Evolutionary conservation across 2,888 invertebrate species (phyloP).

Genomic region (Cosmia trapezina): DNA sequence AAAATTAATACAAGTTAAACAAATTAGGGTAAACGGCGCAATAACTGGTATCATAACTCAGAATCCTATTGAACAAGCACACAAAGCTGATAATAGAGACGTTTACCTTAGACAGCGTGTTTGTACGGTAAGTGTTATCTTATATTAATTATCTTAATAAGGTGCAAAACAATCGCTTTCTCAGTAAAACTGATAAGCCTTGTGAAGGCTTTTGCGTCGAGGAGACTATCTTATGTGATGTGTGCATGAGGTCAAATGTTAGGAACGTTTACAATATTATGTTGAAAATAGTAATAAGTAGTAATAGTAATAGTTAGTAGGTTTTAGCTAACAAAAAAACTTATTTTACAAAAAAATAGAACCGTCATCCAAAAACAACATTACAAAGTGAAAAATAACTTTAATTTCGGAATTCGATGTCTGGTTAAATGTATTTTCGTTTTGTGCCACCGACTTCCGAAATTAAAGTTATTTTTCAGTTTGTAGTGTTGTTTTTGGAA

Average conservation of each 20-base stretch:
- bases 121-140: conserved; percentile 46
- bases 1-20: conserved; percentile 58
- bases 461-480: too few species aligned
- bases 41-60: conserved; percentile 56
- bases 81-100: conserved; percentile 53
- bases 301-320: too few species aligned
- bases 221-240: conserved; percentile 16
- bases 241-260: conserved; percentile 32
- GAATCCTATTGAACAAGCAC: conserved; percentile 26
- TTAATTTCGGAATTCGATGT: too few species aligned
- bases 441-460: too few species aligned
- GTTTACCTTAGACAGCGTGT: conserved; percentile 48
- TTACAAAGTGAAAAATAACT: too few species aligned
- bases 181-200: conserved; percentile 45
- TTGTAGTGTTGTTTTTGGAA: too few species aligned
- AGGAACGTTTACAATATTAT: conserved; percentile 11
- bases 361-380: too few species aligned
- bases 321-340: background rate
- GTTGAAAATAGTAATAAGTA: conserved; percentile 7
- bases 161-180: conserved; percentile 46
- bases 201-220: conserved; percentile 19
- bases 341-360: too few species aligned
- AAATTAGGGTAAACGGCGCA: conserved; percentile 48
- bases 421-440: too few species aligned
- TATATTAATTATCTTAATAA: conserved; percentile 54